Evolutionary conservation across 1,140 invertebrate genomes (phyloP).

Genomic region (Leptinotarsa undecemlineata): DNA sequence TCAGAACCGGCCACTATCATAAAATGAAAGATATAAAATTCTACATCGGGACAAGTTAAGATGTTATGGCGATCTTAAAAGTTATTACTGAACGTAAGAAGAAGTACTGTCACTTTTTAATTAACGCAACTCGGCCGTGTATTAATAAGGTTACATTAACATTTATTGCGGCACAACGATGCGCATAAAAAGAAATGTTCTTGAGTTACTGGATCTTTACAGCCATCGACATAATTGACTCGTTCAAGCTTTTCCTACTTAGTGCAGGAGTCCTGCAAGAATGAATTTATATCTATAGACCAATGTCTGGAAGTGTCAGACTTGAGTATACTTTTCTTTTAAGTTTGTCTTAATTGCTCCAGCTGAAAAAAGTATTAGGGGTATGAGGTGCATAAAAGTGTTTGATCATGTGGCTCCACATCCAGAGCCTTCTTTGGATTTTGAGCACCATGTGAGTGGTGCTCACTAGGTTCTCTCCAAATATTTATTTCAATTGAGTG

Average conservation of each 20-base stretch:
- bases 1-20: constrained; percentile 14
- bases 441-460: background rate
- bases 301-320: no score
- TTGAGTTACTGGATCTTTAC: constrained; percentile 7
- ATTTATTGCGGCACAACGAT: constrained; percentile 14
- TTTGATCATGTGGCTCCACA: no score
- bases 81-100: background rate
- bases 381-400: no score
- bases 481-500: background rate
- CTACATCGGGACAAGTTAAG: constrained; percentile 10
- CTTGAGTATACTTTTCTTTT: no score
- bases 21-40: constrained; percentile 18
- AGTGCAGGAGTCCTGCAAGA: background rate
- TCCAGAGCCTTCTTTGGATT: no score
- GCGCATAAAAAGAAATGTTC: constrained; percentile 17
- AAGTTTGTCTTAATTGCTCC: no score
- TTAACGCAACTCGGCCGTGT: constrained; percentile 15
- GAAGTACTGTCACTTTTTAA: constrained; percentile 19
- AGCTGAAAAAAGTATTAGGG: no score
- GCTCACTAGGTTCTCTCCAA: background rate
- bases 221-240: constrained; percentile 20
- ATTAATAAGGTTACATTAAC: constrained; percentile 19
- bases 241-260: constrained; percentile 8
- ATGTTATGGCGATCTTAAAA: constrained; percentile 10
- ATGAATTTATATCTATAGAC: no score